phyloP scores from a whole-genome alignment of 2,113 vertebrate genomes.

The Notarius quadriscutis region DNA sequence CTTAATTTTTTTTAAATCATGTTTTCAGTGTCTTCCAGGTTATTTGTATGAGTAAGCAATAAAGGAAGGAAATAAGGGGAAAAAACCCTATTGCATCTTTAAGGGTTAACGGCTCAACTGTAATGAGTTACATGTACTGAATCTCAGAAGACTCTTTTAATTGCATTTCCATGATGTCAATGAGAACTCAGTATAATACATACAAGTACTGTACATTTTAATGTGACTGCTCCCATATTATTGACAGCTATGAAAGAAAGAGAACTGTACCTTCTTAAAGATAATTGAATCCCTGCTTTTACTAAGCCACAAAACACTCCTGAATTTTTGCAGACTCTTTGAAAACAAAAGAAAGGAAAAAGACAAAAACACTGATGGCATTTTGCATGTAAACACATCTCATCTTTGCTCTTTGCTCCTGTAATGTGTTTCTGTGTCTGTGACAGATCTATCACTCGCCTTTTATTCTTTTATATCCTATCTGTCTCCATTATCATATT shows the following conservation, averaged over 20 bases:
- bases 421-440: background rate
- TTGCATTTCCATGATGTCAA: background rate
- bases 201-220: background rate
- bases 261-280: background rate
- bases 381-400: background rate
- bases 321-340: background rate
- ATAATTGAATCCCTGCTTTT: background rate
- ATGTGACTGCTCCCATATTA: background rate
- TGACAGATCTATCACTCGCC: background rate
- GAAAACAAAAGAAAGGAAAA: background rate
- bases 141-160: background rate
- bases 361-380: background rate
- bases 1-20: background rate
- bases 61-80: background rate
- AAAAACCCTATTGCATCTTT: background rate
- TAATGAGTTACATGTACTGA: background rate
- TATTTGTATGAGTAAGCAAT: background rate
- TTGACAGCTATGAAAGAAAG: background rate
- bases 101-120: background rate
- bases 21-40: background rate
- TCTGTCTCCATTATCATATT: conserved; percentile 1
- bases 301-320: background rate
- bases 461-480: background rate
- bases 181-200: too few relatives aligned
- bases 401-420: background rate